Conservation (phyloP, 2,888 invertebrate species). For the Aphodius granarius region DNA sequence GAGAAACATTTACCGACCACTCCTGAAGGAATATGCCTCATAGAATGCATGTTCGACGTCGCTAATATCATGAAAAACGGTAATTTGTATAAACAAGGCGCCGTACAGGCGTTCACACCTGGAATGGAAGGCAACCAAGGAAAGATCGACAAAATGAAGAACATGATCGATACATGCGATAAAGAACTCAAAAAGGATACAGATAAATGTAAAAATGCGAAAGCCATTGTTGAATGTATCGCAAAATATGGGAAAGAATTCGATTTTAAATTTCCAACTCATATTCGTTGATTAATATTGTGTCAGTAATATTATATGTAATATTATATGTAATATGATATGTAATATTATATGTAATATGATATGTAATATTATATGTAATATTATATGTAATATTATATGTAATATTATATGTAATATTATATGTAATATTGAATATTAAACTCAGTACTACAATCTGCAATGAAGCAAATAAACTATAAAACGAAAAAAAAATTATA, state of each 20-base stretch:
- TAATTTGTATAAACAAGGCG: constrained; percentile 44
- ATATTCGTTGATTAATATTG: not conserved
- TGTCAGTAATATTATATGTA: not conserved
- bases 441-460: not conserved
- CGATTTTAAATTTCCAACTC: constrained; percentile 33
- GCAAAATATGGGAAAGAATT: constrained; percentile 38
- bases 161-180: constrained; percentile 44
- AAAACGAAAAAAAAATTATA: too few species aligned
- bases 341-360: too few species aligned
- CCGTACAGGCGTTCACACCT: constrained; percentile 42
- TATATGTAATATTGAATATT: too few species aligned
- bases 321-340: not conserved
- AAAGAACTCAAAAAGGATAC: constrained; percentile 37
- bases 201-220: constrained; percentile 43
- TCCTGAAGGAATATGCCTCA: constrained; percentile 44
- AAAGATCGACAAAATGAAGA: constrained; percentile 40
- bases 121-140: constrained; percentile 40
- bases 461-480: too few species aligned
- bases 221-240: constrained; percentile 43
- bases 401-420: constrained; percentile 16
- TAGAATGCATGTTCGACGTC: constrained; percentile 47
- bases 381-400: too few species aligned
- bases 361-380: too few species aligned
- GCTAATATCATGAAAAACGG: constrained; percentile 47
- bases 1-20: constrained; percentile 43